Evolutionary conservation across 2,113 vertebrate species (phyloP).

Genomic region (Otus sunia): DNA sequence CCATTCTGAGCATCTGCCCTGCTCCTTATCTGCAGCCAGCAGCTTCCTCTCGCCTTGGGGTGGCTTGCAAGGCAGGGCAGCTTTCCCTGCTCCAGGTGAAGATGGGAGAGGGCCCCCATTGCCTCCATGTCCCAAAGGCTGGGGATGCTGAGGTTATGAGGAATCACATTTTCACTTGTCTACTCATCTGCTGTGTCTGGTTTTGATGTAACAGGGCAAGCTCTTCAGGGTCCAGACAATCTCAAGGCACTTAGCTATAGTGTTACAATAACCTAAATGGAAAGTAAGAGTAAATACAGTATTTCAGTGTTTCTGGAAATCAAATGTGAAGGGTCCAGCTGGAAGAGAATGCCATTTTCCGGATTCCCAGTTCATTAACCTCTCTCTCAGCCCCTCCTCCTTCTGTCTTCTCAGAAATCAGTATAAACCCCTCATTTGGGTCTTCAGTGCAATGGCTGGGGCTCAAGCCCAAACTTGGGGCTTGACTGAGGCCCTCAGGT

Average conservation of each 20-base stretch:
- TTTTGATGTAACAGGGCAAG: neutral
- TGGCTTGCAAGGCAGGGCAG: neutral
- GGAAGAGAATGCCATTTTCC: neutral
- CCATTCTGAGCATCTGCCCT: neutral
- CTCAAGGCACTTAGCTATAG: neutral
- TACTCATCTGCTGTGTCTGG: neutral
- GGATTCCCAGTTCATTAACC: neutral
- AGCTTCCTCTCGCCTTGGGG: neutral
- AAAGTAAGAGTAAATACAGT: neutral
- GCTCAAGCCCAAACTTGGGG: neutral
- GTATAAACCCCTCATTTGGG: neutral
- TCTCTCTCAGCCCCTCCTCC: neutral
- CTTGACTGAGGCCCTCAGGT: neutral
- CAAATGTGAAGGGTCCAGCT: neutral
- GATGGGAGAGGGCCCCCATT: neutral
- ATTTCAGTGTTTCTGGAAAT: neutral
- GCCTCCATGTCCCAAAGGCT: accelerated
- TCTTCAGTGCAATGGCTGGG: neutral
- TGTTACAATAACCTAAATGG: neutral
- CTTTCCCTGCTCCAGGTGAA: neutral
- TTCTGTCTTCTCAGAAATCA: neutral
- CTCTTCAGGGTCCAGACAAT: neutral
- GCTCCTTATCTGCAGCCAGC: neutral
- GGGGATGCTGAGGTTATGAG: neutral
- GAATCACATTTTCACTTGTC: neutral